Percentiles rank a stretch among this genome's conserved stretches.
Evolutionary conservation across 2,797 vertebrate genomes (phyloP).

Genomic region (Girardinus metallicus): DNA sequence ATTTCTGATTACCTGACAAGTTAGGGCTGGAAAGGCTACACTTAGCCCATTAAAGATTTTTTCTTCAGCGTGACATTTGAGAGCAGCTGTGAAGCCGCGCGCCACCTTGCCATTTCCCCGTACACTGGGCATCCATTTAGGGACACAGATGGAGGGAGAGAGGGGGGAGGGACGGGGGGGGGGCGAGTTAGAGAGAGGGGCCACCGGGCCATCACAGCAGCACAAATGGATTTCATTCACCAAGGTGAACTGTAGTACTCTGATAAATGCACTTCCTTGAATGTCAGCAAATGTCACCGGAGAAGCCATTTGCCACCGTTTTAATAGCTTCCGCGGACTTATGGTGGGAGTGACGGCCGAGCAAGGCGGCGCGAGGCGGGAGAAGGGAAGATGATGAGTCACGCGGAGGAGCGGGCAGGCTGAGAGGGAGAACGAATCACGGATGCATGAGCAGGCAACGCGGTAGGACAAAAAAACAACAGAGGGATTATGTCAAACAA

Average conservation of each 20-base stretch:
- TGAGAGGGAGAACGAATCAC: constrained; percentile 33
- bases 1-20: constrained; percentile 98
- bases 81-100: constrained; percentile 86
- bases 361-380: constrained; percentile 78
- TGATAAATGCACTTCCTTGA: constrained; percentile 99
- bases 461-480: constrained; percentile 55
- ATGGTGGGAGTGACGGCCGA: constrained; percentile 86
- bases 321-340: constrained; percentile 90
- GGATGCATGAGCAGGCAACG: constrained; percentile 36
- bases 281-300: constrained; percentile 99
- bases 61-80: constrained; percentile 97
- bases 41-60: constrained; percentile 99
- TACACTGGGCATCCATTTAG: constrained; percentile 91
- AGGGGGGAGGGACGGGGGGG: not conserved
- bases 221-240: constrained; percentile 94
- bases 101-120: constrained; percentile 93
- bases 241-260: constrained; percentile 93
- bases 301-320: constrained; percentile 98
- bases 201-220: constrained; percentile 90
- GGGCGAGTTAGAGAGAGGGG: constrained; percentile 66
- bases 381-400: constrained; percentile 75
- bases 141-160: constrained; percentile 67
- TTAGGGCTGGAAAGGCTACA: constrained; percentile 99
- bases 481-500: constrained; percentile 62
- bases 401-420: constrained; percentile 69